Evolutionary conservation across 2,888 invertebrate genomes (phyloP).

Genomic region (Galeopsomyia nigrocyanea): DNA sequence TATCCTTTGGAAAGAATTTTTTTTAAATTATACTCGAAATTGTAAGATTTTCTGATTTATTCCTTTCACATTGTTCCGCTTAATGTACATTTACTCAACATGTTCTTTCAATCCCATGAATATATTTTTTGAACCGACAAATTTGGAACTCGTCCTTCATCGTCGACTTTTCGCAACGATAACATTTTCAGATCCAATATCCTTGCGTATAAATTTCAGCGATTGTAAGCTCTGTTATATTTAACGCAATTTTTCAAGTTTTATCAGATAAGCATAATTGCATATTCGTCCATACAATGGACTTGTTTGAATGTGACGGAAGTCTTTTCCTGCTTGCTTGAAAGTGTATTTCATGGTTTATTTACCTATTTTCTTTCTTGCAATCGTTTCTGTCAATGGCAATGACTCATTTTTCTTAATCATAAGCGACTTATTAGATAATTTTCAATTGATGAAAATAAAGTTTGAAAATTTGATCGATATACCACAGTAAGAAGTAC

Average conservation of each 20-base stretch:
- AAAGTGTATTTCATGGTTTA: too few relatives aligned
- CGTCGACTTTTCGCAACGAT: conserved; percentile 23
- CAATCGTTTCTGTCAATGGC: conserved; percentile 17
- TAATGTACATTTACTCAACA: conserved; percentile 37
- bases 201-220: neutral
- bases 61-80: conserved; percentile 16
- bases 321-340: conserved; percentile 4
- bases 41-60: conserved; percentile 37
- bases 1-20: conserved; percentile 16
- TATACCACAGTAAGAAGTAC: conserved; percentile 4
- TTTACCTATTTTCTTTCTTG: conserved; percentile 10
- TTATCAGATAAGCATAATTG: conserved; percentile 21
- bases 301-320: conserved; percentile 18
- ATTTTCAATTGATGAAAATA: neutral
- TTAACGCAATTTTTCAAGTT: neutral
- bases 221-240: conserved; percentile 13
- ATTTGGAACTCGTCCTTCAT: neutral
- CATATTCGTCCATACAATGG: conserved; percentile 19
- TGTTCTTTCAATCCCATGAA: conserved; percentile 7
- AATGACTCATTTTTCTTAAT: conserved; percentile 6
- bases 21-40: conserved; percentile 19
- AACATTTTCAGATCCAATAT: neutral
- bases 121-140: neutral
- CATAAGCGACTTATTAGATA: conserved; percentile 13
- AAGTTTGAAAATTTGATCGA: conserved; percentile 7